A percentile compares a stretch with the other conserved stretches of the same genome.
Conservation (phyloP, 2,888 invertebrate genomes). For the Flabesymbios commensalis region DNA sequence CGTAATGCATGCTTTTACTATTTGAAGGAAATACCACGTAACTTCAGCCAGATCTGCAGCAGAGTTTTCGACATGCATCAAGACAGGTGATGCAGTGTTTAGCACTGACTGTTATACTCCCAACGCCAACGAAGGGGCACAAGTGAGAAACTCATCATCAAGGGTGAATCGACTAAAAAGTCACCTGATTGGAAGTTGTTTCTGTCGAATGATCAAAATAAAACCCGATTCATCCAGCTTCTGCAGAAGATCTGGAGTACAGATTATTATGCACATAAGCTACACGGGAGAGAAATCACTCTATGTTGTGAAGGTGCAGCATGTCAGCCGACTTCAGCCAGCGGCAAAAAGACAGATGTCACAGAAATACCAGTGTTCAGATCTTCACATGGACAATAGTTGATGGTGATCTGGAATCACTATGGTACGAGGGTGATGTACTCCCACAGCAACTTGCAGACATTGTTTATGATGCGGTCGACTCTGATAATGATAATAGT, state of each 20-base stretch:
- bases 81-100: no score
- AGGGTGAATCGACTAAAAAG: constrained; percentile 6
- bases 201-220: constrained; percentile 18
- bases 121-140: neutral
- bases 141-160: constrained; percentile 7
- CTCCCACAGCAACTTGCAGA: neutral
- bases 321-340: constrained; percentile 9
- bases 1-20: no score
- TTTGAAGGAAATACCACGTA: no score
- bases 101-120: constrained; percentile 20
- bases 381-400: neutral
- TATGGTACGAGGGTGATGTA: neutral
- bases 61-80: no score
- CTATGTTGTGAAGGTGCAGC: constrained; percentile 16
- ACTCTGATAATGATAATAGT: neutral
- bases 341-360: constrained; percentile 11
- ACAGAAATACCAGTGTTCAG: neutral
- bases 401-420: neutral
- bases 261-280: constrained; percentile 10
- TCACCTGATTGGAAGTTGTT: constrained; percentile 8
- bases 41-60: no score
- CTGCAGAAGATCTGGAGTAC: constrained; percentile 16
- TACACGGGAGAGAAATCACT: constrained; percentile 7
- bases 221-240: constrained; percentile 13
- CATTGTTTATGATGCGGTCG: neutral